Conservation (phyloP, 2,113 vertebrate species). For the Rallus limicola region DNA sequence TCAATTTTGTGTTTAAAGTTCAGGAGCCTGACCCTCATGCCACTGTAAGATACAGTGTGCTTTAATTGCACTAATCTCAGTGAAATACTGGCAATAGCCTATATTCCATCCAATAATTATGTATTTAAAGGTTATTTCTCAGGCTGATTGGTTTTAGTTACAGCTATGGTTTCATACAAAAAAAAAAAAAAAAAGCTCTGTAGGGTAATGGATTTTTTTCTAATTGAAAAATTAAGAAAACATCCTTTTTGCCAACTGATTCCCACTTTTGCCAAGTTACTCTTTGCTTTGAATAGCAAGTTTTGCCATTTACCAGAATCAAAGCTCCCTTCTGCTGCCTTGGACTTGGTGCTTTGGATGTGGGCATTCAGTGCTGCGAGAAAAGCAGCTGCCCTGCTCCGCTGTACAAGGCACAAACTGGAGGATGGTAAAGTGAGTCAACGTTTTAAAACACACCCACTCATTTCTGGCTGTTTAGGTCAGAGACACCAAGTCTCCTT, state of each 20-base stretch:
- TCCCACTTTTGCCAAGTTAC: not conserved
- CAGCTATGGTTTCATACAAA: not conserved
- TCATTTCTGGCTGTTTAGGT: not conserved
- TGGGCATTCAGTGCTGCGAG: not conserved
- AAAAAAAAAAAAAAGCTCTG: not conserved
- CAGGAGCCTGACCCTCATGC: not conserved
- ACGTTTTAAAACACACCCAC: not conserved
- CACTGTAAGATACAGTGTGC: not conserved
- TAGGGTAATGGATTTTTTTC: not conserved
- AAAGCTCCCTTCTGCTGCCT: not conserved
- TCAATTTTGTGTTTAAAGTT: not conserved
- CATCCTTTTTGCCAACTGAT: not conserved
- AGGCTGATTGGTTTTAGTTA: not conserved
- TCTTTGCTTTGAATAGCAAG: not conserved
- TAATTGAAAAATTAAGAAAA: not conserved
- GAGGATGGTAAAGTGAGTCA: not conserved
- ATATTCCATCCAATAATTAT: not conserved
- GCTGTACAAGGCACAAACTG: not conserved
- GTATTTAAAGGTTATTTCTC: not conserved
- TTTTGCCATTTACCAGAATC: not conserved
- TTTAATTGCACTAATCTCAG: not conserved
- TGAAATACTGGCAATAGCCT: not conserved
- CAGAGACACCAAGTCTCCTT: not conserved
- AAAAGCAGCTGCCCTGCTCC: not conserved
- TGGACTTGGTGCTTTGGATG: not conserved